Evolutionary conservation across 2,797 vertebrate species (phyloP).

Genomic region (Chanos chanos): DNA sequence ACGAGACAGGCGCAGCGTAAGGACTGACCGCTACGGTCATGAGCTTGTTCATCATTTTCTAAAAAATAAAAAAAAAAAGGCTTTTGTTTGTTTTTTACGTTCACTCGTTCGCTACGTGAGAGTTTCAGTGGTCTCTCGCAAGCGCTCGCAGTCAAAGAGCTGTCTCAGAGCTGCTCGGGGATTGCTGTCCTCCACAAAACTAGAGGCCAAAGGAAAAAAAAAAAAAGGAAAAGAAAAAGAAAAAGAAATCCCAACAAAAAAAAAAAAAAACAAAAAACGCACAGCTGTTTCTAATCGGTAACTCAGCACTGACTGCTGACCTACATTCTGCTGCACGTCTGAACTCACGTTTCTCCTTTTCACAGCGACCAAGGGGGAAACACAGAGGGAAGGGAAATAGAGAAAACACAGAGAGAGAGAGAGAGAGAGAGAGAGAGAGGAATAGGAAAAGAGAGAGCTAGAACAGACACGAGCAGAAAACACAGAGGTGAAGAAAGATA

Average conservation of each 20-base stretch:
- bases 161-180: too few relatives aligned
- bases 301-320: slow-evolving; percentile 73
- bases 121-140: too few relatives aligned
- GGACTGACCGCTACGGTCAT: too few relatives aligned
- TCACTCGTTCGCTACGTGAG: too few relatives aligned
- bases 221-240: not conserved
- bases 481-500: slow-evolving; percentile 6
- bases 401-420: slow-evolving; percentile 60
- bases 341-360: slow-evolving; percentile 65
- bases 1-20: not conserved
- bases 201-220: not conserved
- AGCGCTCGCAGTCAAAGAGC: too few relatives aligned
- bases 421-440: slow-evolving; percentile 49
- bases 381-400: slow-evolving; percentile 43
- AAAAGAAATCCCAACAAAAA: not conserved
- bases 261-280: slow-evolving; percentile 46
- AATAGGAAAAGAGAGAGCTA: slow-evolving; percentile 47
- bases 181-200: slow-evolving; percentile 16
- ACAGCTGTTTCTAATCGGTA: slow-evolving; percentile 81
- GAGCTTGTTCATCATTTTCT: too few relatives aligned
- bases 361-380: slow-evolving; percentile 59
- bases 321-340: slow-evolving; percentile 73
- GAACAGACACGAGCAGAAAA: not conserved
- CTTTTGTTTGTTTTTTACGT: too few relatives aligned
- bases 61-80: not conserved